Evolutionary conservation across 1,140 invertebrate genomes (phyloP).

Genomic region (Patella vulgata): DNA sequence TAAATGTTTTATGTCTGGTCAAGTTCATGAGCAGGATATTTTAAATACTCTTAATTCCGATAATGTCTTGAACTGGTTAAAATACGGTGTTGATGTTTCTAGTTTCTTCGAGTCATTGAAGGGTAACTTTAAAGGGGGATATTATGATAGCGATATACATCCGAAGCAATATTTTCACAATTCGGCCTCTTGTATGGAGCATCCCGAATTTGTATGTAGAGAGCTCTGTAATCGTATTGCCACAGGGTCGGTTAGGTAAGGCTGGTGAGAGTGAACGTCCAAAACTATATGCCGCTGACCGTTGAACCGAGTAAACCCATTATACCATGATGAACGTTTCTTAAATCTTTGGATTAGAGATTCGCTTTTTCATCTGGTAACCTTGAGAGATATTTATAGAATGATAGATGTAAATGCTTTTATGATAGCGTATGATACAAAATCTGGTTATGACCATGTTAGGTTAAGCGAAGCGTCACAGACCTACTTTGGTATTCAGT

Average conservation of each 20-base stretch:
- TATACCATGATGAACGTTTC: constrained; percentile 23
- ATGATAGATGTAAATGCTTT: constrained; percentile 6
- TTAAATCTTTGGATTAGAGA: constrained; percentile 29
- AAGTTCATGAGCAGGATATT: constrained; percentile 7
- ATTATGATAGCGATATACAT: constrained; percentile 17
- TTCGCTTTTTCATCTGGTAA: constrained; percentile 22
- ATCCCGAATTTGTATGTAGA: constrained; percentile 16
- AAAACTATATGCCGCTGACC: constrained; percentile 21
- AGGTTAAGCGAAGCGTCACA: neutral
- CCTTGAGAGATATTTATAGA: constrained; percentile 19
- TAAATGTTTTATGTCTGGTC: constrained; percentile 17
- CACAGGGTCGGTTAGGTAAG: constrained; percentile 10
- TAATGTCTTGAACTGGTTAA: constrained; percentile 12
- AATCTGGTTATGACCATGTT: constrained; percentile 34
- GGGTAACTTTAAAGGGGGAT: constrained; percentile 26
- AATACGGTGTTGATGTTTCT: constrained; percentile 17
- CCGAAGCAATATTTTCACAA: constrained; percentile 26
- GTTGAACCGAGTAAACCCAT: constrained; percentile 16
- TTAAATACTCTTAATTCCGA: neutral
- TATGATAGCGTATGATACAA: constrained; percentile 24
- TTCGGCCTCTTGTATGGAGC: constrained; percentile 19
- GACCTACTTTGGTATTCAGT: constrained; percentile 34
- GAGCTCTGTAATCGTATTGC: constrained; percentile 18
- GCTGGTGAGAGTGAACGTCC: constrained; percentile 15
- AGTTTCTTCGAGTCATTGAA: constrained; percentile 21